Percentiles rank a stretch among this genome's conserved stretches.
These are phyloP conservation scores for Orthosia gracilis DNA, from an alignment of 2,888 invertebrate genomes.

Conservation along the genomic window DNA sequence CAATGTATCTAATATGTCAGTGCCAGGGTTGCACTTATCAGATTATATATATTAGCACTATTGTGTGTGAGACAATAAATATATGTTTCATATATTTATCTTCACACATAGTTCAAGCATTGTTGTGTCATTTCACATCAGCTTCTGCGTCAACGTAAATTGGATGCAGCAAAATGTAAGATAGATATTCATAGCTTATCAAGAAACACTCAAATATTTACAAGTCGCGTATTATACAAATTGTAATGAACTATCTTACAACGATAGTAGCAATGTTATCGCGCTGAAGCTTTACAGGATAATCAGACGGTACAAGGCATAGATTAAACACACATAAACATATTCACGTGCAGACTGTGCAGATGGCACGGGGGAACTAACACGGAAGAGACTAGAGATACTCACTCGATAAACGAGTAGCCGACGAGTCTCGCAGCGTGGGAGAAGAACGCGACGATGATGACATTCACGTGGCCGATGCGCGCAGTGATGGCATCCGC, in stretches of 20 bases:
- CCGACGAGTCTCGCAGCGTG: constrained; percentile 96
- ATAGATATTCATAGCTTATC: constrained; percentile 17
- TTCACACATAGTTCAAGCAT: constrained; percentile 28
- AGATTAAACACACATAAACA: constrained; percentile 50
- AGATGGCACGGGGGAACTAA: constrained; percentile 46
- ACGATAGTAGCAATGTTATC: constrained; percentile 44
- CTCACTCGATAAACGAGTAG: constrained; percentile 96
- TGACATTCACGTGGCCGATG: constrained; percentile 96
- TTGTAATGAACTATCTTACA: constrained; percentile 33
- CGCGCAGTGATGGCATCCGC: constrained; percentile 96
- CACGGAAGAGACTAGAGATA: constrained; percentile 65
- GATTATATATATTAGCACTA: constrained; percentile 51
- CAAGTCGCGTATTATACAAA: constrained; percentile 18
- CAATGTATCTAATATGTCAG: constrained; percentile 64
- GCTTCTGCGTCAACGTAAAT: constrained; percentile 18
- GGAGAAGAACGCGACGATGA: constrained; percentile 96
- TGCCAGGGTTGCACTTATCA: constrained; percentile 70
- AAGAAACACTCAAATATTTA: constrained; percentile 32
- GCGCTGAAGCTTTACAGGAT: constrained; percentile 51
- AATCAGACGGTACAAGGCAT: constrained; percentile 41
- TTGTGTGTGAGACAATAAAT: constrained; percentile 45
- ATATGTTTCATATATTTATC: constrained; percentile 37
- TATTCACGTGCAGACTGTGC: constrained; percentile 38
- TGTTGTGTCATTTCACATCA: constrained; percentile 48
- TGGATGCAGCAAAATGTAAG: constrained; percentile 6